These are phyloP conservation scores for Chrosomus eos DNA, from an alignment of 2,797 vertebrate genomes.

Conservation along the genomic window DNA sequence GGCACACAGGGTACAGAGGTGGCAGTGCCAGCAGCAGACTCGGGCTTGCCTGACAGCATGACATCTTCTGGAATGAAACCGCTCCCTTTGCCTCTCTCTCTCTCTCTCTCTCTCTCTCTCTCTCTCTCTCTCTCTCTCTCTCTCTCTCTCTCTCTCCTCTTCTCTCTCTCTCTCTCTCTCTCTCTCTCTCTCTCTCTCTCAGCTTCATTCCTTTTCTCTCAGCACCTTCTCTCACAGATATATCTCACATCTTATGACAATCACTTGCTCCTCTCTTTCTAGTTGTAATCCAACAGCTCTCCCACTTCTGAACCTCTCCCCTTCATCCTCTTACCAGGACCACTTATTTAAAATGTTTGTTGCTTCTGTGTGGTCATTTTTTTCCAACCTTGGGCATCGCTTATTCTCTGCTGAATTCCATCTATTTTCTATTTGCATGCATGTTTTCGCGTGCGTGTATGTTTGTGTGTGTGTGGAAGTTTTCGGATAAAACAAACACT, in stretches of 20 bases:
- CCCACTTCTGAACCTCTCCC: neutral
- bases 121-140: conserved; percentile 20
- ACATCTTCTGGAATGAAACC: conserved; percentile 96
- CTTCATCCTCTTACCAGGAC: neutral
- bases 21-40: conserved; percentile 76
- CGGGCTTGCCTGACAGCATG: conserved; percentile 93
- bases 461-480: conserved; percentile 39
- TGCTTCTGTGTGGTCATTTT: conserved; percentile 32
- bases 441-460: conserved; percentile 18
- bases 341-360: neutral
- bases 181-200: conserved; percentile 19
- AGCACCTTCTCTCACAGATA: conserved; percentile 20
- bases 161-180: conserved; percentile 15
- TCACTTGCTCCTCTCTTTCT: conserved; percentile 23
- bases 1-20: conserved; percentile 64
- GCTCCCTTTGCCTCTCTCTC: conserved; percentile 21
- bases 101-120: conserved; percentile 20
- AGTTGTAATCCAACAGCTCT: neutral
- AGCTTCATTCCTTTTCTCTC: conserved; percentile 24
- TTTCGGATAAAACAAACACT: conserved; percentile 62
- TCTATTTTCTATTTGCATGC: conserved; percentile 46
- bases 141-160: conserved; percentile 29
- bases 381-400: conserved; percentile 47
- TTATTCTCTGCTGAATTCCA: conserved; percentile 14
- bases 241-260: conserved; percentile 28